Conservation (phyloP, 2,888 invertebrate genomes). For the Caenorhabditis drosophilae region DNA sequence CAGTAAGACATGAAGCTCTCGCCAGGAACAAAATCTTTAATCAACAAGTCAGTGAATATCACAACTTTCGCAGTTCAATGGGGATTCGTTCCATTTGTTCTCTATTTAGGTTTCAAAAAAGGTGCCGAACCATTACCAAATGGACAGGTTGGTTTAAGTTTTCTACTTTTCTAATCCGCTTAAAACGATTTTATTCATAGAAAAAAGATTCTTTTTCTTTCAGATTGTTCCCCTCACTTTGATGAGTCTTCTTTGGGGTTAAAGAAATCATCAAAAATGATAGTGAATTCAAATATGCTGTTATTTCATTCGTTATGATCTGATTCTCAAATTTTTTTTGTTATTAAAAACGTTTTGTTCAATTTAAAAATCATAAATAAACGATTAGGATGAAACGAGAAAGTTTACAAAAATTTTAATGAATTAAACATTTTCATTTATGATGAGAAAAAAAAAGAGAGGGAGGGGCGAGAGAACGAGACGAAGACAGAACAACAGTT, state of each 20-base stretch:
- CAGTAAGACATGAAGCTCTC: conserved; percentile 41
- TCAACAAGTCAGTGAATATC: conserved; percentile 49
- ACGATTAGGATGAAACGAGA: too few relatives aligned
- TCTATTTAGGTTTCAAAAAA: conserved; percentile 62
- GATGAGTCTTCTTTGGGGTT: conserved; percentile 62
- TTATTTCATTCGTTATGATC: too few relatives aligned
- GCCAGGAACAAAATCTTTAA: conserved; percentile 40
- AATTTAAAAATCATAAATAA: too few relatives aligned
- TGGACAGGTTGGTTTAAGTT: conserved; percentile 40
- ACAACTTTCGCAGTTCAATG: conserved; percentile 56
- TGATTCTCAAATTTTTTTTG: too few relatives aligned
- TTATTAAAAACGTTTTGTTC: too few relatives aligned
- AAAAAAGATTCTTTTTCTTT: conserved; percentile 15
- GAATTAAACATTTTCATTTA: not conserved
- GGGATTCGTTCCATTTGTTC: conserved; percentile 67
- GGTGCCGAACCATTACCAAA: conserved; percentile 54
- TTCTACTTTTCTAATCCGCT: not conserved
- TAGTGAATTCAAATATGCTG: too few relatives aligned
- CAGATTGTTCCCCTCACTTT: conserved; percentile 56
- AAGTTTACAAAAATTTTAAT: not conserved
- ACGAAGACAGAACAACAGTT: too few relatives aligned
- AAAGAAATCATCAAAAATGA: too few relatives aligned
- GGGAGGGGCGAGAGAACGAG: too few relatives aligned
- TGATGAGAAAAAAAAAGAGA: too few relatives aligned
- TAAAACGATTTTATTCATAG: not conserved